Percentiles rank a stretch among this genome's conserved stretches.
phyloP scores from a whole-genome alignment of 2,888 invertebrate species.

The Antheraea assamensis region DNA sequence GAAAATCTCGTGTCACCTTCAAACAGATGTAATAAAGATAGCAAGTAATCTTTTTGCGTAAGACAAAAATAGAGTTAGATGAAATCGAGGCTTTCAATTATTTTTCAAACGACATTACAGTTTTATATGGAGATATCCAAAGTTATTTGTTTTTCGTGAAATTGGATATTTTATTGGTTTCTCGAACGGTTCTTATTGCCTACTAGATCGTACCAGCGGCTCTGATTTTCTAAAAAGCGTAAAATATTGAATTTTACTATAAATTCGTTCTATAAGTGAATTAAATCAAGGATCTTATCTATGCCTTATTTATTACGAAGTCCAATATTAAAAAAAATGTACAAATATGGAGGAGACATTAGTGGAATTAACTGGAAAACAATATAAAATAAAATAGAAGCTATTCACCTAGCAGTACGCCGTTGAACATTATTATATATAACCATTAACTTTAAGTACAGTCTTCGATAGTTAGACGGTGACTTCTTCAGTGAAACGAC shows the following conservation, averaged over 20 bases:
- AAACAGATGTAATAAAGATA: slow-evolving; percentile 7
- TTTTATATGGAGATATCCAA: neutral
- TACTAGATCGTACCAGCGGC: neutral
- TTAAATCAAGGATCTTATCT: no score
- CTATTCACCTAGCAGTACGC: slow-evolving; percentile 11
- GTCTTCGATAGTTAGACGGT: slow-evolving; percentile 83
- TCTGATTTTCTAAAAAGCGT: neutral
- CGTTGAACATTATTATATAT: neutral
- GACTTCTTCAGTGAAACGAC: slow-evolving; percentile 90
- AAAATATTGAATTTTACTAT: slow-evolving; percentile 4
- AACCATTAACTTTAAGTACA: slow-evolving; percentile 43
- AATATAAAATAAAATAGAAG: no score
- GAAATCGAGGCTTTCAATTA: slow-evolving; percentile 2
- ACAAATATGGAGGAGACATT: no score
- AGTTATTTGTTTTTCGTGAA: slow-evolving; percentile 13
- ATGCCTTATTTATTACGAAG: no score
- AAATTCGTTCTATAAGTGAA: neutral
- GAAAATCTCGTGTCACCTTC: neutral
- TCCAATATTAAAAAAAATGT: no score
- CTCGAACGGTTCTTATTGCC: neutral
- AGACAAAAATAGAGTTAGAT: slow-evolving; percentile 1
- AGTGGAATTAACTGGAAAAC: neutral
- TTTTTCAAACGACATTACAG: neutral
- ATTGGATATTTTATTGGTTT: slow-evolving; percentile 14
- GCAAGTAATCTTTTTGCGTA: slow-evolving; percentile 4